A percentile compares a stretch with the other conserved stretches of the same genome.
Conservation (phyloP, 2,797 vertebrate species). For the Melopsittacus undulatus region DNA sequence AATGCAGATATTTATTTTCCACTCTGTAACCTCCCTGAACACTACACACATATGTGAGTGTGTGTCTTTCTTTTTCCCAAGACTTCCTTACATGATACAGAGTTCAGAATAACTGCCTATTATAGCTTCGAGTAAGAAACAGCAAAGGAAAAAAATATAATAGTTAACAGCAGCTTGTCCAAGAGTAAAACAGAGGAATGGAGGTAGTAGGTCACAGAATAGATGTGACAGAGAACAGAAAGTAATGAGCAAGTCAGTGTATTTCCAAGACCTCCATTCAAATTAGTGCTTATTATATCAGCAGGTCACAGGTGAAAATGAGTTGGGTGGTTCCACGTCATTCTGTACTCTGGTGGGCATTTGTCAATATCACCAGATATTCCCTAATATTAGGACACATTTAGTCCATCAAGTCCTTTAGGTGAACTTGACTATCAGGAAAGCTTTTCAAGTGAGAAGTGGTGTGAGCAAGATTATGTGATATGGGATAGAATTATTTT, state of each 20-base stretch:
- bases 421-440: background rate
- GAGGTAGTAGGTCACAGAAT: constrained; percentile 62
- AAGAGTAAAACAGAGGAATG: constrained; percentile 67
- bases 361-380: constrained; percentile 25
- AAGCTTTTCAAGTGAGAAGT: background rate
- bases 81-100: background rate
- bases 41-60: background rate
- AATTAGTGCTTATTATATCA: constrained; percentile 35
- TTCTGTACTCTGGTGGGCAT: background rate
- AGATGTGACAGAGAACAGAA: constrained; percentile 59
- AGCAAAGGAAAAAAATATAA: constrained; percentile 43
- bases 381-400: background rate
- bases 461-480: background rate
- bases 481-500: background rate
- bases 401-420: background rate
- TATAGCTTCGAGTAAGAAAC: constrained; percentile 31
- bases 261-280: constrained; percentile 60
- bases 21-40: background rate
- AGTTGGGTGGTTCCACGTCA: background rate
- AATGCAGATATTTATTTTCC: constrained; percentile 28
- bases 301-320: constrained; percentile 26
- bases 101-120: constrained; percentile 53
- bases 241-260: constrained; percentile 53
- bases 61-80: background rate
- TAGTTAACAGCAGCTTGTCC: constrained; percentile 48